Evolutionary conservation across 1,140 invertebrate genomes (phyloP).

Genomic region (Daktulosphaira vitifoliae): DNA sequence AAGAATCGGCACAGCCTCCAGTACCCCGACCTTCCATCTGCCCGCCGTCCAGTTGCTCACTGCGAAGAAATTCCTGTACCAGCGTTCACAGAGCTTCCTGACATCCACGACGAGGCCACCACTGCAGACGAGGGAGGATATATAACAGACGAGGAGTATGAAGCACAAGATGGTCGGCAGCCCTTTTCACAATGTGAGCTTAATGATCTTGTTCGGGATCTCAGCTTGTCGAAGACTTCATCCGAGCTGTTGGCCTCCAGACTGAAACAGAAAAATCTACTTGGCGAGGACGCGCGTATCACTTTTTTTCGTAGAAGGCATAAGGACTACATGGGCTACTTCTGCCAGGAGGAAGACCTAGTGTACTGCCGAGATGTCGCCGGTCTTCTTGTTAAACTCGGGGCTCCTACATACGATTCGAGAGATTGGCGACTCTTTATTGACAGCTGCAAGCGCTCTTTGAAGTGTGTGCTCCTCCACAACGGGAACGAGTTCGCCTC

Average conservation of each 20-base stretch:
- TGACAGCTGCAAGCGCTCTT: not conserved
- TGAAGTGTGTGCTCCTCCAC: slow-evolving; percentile 42
- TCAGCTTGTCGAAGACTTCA: not conserved
- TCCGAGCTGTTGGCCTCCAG: not conserved
- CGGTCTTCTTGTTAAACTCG: not conserved
- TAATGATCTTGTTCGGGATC: not conserved
- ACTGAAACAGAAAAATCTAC: not conserved
- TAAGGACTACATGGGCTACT: not conserved
- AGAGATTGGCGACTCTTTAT: slow-evolving; percentile 3
- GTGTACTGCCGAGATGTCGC: not conserved
- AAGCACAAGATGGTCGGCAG: not conserved
- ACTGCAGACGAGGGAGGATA: not conserved
- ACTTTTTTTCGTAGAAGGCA: not conserved
- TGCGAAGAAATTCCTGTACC: too few species aligned
- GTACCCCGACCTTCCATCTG: too few species aligned
- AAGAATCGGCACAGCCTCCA: too few species aligned
- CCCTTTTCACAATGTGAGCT: slow-evolving; percentile 36
- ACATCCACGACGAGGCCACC: too few species aligned
- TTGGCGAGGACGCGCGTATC: not conserved
- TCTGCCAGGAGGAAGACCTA: not conserved
- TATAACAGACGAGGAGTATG: not conserved
- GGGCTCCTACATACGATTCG: not conserved
- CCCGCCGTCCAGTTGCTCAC: too few species aligned
- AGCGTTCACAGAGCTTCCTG: too few species aligned
- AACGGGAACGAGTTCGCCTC: slow-evolving; percentile 42